These are phyloP conservation scores for Thamnophis sirtalis DNA, from an alignment of 2,113 vertebrate genomes.

Conservation along the genomic window DNA sequence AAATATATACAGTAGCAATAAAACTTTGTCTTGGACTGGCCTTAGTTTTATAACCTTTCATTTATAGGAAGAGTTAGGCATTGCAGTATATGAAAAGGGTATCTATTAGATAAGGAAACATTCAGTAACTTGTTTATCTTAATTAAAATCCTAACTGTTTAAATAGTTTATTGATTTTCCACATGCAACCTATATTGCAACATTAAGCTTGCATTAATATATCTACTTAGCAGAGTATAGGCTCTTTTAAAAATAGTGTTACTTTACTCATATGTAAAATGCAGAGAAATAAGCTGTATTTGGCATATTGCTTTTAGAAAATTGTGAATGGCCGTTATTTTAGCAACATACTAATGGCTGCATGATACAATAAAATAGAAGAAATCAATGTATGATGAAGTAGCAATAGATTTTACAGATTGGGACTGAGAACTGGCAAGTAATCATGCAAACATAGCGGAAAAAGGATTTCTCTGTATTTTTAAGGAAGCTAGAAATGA, in stretches of 20 bases:
- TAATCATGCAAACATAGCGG: neutral
- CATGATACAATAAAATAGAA: neutral
- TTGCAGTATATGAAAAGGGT: conserved; percentile 23
- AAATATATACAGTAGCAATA: neutral
- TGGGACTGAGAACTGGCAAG: neutral
- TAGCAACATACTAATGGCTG: neutral
- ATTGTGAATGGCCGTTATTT: neutral
- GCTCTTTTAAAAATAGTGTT: neutral
- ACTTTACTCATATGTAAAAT: neutral
- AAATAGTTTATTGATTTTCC: conserved; percentile 46
- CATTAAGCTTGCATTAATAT: neutral
- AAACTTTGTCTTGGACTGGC: neutral
- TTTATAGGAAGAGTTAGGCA: conserved; percentile 26
- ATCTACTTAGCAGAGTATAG: neutral
- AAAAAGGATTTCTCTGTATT: neutral
- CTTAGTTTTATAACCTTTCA: neutral
- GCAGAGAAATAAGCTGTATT: neutral
- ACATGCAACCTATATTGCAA: conserved; percentile 16
- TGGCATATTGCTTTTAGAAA: neutral
- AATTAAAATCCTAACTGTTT: conserved; percentile 58
- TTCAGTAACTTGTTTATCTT: conserved; percentile 57
- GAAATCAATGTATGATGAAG: neutral
- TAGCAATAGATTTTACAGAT: neutral
- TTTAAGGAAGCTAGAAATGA: neutral
- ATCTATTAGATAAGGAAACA: conserved; percentile 50